Base-by-base conservation (phyloP, 2,888 invertebrate genomes). In the Subacronicta megacephala region DNA sequence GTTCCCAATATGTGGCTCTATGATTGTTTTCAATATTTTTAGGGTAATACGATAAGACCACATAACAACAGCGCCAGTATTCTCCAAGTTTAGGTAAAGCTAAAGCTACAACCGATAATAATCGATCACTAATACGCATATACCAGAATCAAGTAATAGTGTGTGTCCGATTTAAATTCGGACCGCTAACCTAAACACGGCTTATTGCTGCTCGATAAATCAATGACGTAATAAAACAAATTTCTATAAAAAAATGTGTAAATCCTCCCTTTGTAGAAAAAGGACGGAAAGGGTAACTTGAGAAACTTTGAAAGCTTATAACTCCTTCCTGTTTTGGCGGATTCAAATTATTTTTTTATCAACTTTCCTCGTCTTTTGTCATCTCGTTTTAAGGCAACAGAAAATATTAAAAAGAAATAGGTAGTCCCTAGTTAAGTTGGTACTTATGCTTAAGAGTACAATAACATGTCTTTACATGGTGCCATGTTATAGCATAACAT, bases 251-350 rank as follows among this genome's bases (percentile, higher is more conserved):
- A 47, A 36, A 45, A 20, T 29, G 0, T 26, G 3, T n/a, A 66
- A 72, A 66, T 72, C 72, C 67, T 57, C 43, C 46, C 52, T 72
- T 47, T 33, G 18, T 26, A 2, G 41, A 17, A 50, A 46, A 41
- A 7, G 33, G 33, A 43, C 63, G 62, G 59, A 56, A 31, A 44
- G 60, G 41, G 64, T 62, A 63, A 64, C 55, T 70, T 49, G 43
- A 51, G 59, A 72, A 64, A 64, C 71, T 64, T 64, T 64, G 49
- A 64, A 58, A 66, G 65, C 65, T 65, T 64, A 65, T 64, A 64
- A 64, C 65, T 72, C 64, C 42, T 72, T 65, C 72, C 72, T 65
- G 59, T 72, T 71, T 65, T 43, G 64, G 45, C n/a, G 49, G 17
- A 72, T 65, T 71, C 72, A 59, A 65, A 65, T 72, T 65, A 50